Conservation (phyloP, 2,888 invertebrate genomes). For the Taphrorychus bicolor region DNA sequence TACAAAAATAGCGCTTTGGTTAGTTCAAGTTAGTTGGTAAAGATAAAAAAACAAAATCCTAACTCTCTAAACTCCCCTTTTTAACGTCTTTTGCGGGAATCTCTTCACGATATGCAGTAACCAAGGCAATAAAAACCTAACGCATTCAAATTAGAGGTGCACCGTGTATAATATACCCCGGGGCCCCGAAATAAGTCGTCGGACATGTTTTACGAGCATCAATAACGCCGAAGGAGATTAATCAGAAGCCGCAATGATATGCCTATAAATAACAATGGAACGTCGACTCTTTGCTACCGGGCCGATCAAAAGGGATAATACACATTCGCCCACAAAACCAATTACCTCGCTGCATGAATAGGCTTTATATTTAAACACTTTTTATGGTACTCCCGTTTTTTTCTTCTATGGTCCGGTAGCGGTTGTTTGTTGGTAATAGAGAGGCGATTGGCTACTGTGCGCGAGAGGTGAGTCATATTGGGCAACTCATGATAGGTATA, state of each 20-base stretch:
- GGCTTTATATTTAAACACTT: conserved; percentile 40
- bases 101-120: too few relatives aligned
- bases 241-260: conserved; percentile 45
- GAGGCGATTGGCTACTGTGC: neutral
- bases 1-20: too few relatives aligned
- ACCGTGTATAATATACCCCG: neutral
- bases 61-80: too few relatives aligned
- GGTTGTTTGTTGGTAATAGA: conserved; percentile 17
- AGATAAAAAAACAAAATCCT: too few relatives aligned
- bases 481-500: too few relatives aligned
- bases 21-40: too few relatives aligned
- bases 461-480: too few relatives aligned
- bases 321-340: conserved; percentile 44
- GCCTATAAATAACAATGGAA: conserved; percentile 43
- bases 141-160: neutral
- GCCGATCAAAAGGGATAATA: conserved; percentile 39
- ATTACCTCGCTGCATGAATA: conserved; percentile 43
- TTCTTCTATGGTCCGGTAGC: conserved; percentile 16
- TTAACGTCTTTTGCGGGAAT: too few relatives aligned
- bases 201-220: conserved; percentile 40
- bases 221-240: conserved; percentile 43
- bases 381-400: conserved; percentile 35
- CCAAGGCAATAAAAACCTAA: neutral
- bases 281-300: conserved; percentile 33
- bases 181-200: conserved; percentile 7